Evolutionary conservation across 1,140 invertebrate genomes (phyloP).

Genomic region (Drosophila mayri): DNA sequence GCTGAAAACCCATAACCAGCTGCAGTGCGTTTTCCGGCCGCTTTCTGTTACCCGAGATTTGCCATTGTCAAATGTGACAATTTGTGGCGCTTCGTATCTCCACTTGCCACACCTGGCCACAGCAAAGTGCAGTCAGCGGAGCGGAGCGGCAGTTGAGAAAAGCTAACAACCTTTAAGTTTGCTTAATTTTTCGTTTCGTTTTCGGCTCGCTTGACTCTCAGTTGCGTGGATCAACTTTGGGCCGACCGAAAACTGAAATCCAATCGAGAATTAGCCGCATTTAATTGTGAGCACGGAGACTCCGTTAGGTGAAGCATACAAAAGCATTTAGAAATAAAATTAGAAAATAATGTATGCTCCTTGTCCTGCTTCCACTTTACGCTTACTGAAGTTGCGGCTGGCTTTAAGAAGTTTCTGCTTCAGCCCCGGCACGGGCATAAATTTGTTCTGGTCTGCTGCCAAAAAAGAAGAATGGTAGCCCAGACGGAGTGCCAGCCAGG

Average conservation of each 20-base stretch:
- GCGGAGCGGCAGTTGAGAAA: constrained; percentile 39
- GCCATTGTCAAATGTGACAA: constrained; percentile 64
- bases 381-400: constrained; percentile 29
- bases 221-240: constrained; percentile 37
- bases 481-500: constrained; percentile 49
- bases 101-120: constrained; percentile 28
- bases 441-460: constrained; percentile 78
- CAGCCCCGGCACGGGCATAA: constrained; percentile 53
- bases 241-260: constrained; percentile 7
- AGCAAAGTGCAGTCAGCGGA: constrained; percentile 42
- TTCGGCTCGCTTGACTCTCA: constrained; percentile 9
- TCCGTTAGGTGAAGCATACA: constrained; percentile 53
- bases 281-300: constrained; percentile 52
- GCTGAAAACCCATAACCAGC: constrained; percentile 50
- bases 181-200: constrained; percentile 36
- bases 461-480: constrained; percentile 51
- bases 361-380: constrained; percentile 21
- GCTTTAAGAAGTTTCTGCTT: constrained; percentile 28
- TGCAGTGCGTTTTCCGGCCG: constrained; percentile 43
- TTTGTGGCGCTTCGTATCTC: constrained; percentile 15
- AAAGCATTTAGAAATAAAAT: constrained; percentile 18
- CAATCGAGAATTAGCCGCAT: constrained; percentile 64
- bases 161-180: constrained; percentile 73
- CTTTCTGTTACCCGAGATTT: constrained; percentile 43
- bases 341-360: constrained; percentile 24